Evolutionary conservation across 2,888 invertebrate species (phyloP), one percentile per base, ranked within the genome.

Genomic region (Chrysolina haemoptera): DNA sequence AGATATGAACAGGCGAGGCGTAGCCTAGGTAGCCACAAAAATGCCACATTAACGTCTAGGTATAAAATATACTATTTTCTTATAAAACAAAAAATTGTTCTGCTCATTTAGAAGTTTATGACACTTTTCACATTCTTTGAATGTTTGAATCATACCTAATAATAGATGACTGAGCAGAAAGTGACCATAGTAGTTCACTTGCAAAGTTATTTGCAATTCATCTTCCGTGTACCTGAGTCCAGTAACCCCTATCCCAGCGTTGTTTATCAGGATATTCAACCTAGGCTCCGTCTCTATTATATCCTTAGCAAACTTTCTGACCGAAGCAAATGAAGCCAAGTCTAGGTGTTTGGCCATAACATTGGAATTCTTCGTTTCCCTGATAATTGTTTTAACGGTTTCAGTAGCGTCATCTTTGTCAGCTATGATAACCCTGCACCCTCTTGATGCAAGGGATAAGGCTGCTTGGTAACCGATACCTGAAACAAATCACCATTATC

Each of bases 151-250:
- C 74, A 76, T 73, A 78, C 91, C 91, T 1, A 90, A 82, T 0
- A 95, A 85, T 0, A 95, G 89, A 73, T 92, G 88, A 0, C 94
- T 94, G 67, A 95, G 87, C 27, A 95, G 86, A 83, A 94, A 94
- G 12, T 91, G 92, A 8, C 93, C 94, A 81, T 93, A 91, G 82
- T 94, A 91, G 79, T 94, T 94, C 16, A 92, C 90, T 78, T 93
- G 93, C 89, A 93, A 90, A 62, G 90, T 90, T n/a, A 88, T 84
- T 22, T 93, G 90, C 35, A 93, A 88, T 0, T 93, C 93, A 79
- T 94, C 93, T 74, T 89, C 88, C 0, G 93, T 92, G 62, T 84
- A 84, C 46, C 85, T 85, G 22, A 88, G 84, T 0, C 86, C 85
- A 18, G 88, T 83, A 1, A 89, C 90, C 14, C 88, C 89, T 0